Percentiles rank a stretch among this genome's conserved stretches.
Conservation (phyloP, 2,113 vertebrate species). For the Limanda limanda region DNA sequence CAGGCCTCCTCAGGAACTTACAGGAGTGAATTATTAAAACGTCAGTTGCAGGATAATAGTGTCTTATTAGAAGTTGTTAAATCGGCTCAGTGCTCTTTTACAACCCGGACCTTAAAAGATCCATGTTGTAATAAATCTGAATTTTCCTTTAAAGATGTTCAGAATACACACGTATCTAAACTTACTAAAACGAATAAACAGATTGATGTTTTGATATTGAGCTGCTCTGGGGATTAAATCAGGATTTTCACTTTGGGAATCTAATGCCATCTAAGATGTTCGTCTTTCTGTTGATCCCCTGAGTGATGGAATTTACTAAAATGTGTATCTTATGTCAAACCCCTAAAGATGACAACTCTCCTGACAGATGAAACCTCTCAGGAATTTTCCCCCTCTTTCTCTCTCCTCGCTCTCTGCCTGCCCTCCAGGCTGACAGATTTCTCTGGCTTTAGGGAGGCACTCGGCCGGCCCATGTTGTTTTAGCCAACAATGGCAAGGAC, state of each 20-base stretch:
- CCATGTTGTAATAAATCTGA: neutral
- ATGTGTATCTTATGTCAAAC: conserved; percentile 27
- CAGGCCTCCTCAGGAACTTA: neutral
- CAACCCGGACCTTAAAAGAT: neutral
- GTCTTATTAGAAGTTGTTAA: neutral
- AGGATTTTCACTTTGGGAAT: conserved; percentile 1
- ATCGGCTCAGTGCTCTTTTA: neutral
- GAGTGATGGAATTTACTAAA: conserved; percentile 26
- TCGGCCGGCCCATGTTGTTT: conserved; percentile 76
- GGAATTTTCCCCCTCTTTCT: conserved; percentile 18
- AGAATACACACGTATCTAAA: neutral
- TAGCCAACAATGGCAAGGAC: conserved; percentile 80
- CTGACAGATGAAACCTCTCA: conserved; percentile 36
- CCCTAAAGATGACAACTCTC: conserved; percentile 39
- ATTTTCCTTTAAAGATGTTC: neutral
- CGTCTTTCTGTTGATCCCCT: conserved; percentile 21
- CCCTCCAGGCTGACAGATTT: conserved; percentile 61
- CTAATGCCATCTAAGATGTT: neutral
- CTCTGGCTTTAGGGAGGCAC: conserved; percentile 57
- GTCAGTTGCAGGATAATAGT: neutral
- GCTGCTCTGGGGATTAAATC: conserved; percentile 1
- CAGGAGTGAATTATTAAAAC: neutral
- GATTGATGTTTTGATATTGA: neutral
- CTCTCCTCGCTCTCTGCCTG: neutral
- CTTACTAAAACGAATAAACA: neutral